Evolutionary conservation across 2,113 vertebrate genomes (phyloP), one percentile per base, ranked within the genome.

Genomic region (Pitta sordida): DNA sequence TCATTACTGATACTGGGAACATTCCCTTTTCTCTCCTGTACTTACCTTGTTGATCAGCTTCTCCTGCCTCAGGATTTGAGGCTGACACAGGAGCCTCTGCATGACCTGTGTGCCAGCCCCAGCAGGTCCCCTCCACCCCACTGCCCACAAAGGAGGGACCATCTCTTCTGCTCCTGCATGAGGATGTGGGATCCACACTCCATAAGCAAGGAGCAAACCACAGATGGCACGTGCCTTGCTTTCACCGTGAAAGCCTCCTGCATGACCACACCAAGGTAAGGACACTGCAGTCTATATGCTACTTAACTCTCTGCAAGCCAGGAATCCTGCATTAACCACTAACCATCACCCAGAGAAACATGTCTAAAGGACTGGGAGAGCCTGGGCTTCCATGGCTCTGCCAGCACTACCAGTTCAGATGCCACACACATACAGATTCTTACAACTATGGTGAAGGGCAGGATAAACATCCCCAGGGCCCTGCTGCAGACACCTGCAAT

Each of bases 401-500:
- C 41, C 87, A 93, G 49, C 87, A 43, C 11, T 46, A 15, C 37
- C 74, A 64, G 65, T 82, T 82, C 0, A 53, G 24, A 73, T 49
- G 49, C n/a, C 70, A 79, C n/a, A 87, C 53, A 67, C 52, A 52
- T 2, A 30, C 0, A 64, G 17, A 71, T 37, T 58, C 70, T 77
- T 15, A 90, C 49, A 65, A 91, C 91, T 6, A 34, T 0, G 4
- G 60, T 41, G 26, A 90, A 80, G 32, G 26, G 23, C 39, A 89
- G 27, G 23, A 83, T 32, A 63, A 91, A 91, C 16, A 91, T 55
- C 82, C 75, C 34, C 10, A 1, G 37, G 53, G 49, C 94, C 78
- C 84, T 70, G 30, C 55, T 74, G 74, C 86, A 93, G 87, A 82
- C 78, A 80, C 46, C 58, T 87, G 70, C 84, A 92, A 87, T 75